Base-by-base conservation (phyloP, 2,797 vertebrate species). In the Enteromius unitaeniatus region DNA sequence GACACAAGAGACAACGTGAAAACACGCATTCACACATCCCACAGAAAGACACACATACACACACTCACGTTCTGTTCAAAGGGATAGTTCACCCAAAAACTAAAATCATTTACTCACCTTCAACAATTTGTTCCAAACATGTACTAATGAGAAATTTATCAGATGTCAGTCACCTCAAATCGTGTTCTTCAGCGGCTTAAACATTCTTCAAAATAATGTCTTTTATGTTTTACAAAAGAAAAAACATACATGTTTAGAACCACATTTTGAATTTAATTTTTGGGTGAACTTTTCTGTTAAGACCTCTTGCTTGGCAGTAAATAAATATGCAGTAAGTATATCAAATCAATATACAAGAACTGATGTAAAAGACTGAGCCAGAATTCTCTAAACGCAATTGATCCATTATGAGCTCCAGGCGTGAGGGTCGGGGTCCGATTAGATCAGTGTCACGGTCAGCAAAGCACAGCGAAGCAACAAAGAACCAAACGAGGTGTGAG, bases 1-100 rank as follows among this genome's bases (percentile, higher is more conserved):
- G 94, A 95, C 93, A 95, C 92, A 95, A 94, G 93, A 95, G 94
- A 95, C 94, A 95, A 88, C 81, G 90, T 93, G 92, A 95, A 92
- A 76, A 79, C 72, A 69, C 70, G 45, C 60, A 79, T 75, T 79
- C 76, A 78, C 84, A 87, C 73, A 53, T 69, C 62, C 31, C 37
- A 9, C 82, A 74, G 62, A 79, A 86, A 62, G 65, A 79, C 42
- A n/a, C 26, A 60, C 31, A 78, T 60, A 87, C 79, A 76, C 7
- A 86, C 53, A 83, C 79, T 87, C 86, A 58, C 34, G 6, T 26
- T 81, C 45, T 47, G 45, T 23, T 69, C n/a, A 49, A 37, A 76
- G 19, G 74, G 60, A 51, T 11, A 76, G 23, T 73, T 84, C 67
- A 72, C 64, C 37, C 65, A 60, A 58, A 81, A 45, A 68, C 9